Evolutionary conservation across 30 jellyfish, hydroid and myxozoan genomes (phyloP).

Genomic region (Hydractinia echinata): DNA sequence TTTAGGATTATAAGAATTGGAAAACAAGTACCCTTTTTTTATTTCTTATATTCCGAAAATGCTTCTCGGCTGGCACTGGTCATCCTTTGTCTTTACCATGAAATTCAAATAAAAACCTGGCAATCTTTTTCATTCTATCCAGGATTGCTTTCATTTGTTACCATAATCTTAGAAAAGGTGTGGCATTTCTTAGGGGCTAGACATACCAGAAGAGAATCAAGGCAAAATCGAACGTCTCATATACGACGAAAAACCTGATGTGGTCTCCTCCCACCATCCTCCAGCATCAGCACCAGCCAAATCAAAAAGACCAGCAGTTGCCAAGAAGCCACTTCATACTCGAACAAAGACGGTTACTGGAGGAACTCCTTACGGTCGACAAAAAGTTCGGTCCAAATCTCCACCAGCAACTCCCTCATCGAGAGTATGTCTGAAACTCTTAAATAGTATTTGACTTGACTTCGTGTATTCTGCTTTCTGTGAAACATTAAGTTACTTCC

Average conservation of each 20-base stretch:
- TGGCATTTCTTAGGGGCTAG: not conserved
- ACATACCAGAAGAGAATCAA: slow-evolving; percentile 7
- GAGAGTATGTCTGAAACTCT: not conserved
- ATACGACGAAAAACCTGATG: slow-evolving; percentile 32
- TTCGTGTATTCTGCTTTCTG: too few species aligned
- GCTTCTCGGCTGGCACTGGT: too few species aligned
- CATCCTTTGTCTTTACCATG: too few species aligned
- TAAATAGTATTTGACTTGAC: too few species aligned
- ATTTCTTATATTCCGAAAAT: too few species aligned
- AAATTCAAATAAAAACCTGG: too few species aligned
- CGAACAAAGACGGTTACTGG: slow-evolving; percentile 56
- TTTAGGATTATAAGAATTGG: too few species aligned
- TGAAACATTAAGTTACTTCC: too few species aligned
- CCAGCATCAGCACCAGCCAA: slow-evolving; percentile 25
- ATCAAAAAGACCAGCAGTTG: slow-evolving; percentile 64
- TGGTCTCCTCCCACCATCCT: not conserved
- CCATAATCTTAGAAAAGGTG: too few species aligned
- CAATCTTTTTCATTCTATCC: too few species aligned
- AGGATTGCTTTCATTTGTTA: too few species aligned
- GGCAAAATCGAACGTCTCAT: not conserved
- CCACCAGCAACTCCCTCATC: slow-evolving; percentile 72
- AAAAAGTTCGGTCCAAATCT: slow-evolving; percentile 57
- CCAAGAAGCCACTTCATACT: slow-evolving; percentile 64
- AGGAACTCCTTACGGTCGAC: not conserved
- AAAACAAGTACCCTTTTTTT: too few species aligned